Base-by-base conservation (phyloP, 2,113 vertebrate species). In the Cynopterus brachyotis region DNA sequence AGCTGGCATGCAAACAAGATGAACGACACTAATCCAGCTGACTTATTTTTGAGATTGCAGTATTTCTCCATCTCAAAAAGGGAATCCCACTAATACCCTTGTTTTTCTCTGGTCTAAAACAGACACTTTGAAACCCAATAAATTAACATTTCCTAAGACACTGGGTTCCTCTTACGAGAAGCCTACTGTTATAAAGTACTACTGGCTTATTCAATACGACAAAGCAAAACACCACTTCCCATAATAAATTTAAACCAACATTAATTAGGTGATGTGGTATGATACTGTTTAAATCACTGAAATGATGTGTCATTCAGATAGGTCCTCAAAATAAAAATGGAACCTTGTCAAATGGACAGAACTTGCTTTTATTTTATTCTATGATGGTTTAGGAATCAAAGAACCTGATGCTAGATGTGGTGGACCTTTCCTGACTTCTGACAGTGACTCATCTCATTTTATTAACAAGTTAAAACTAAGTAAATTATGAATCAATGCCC, bases 381-480 rank as follows among this genome's bases (percentile, higher is more conserved):
- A 96, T 15, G 47, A 83, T 35, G 73, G 15, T 30, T 82, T 13
- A 76, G 78, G 66, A 76, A 87, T 96, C 87, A 97, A 95, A 94
- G 80, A 35, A 13, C 35, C 88, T 84, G 37, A 72, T 86, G 35
- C 9, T 92, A 85, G 78, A 89, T 40, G 87, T 45, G 88, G 55
- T 92, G 92, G 98, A 89, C 94, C 60, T 83, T 95, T 96, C 89
- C 59, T 94, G 86, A 96, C 96, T 96, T 70, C 79, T 97, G 78
- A 95, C 85, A 69, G 86, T 96, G 97, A 98, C 96, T 96, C 89
- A 97, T 94, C 24, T 32, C 81, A 35, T 81, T 88, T 98, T 97
- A 96, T 30, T 22, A 95, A 16, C 80, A 78, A 96, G 89, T 80
- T 89, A 79, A 95, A 95, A 73, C 92, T 85, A 97, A 97, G 81